These are phyloP conservation scores for Agrotis exclamationis DNA, from an alignment of 2,888 invertebrate species.

Conservation along the genomic window DNA sequence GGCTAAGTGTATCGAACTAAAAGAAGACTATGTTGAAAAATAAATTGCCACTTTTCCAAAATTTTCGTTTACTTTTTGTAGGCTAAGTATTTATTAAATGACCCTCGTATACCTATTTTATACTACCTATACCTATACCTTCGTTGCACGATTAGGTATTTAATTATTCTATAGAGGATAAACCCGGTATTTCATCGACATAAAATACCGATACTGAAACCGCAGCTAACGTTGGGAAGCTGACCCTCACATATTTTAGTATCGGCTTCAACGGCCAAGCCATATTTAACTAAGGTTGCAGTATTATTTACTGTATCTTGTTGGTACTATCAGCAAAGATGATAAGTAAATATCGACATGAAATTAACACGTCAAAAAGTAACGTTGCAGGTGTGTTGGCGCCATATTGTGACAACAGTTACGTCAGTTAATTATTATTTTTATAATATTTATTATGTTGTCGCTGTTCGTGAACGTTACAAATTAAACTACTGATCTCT, in stretches of 20 bases:
- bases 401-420: too few relatives aligned
- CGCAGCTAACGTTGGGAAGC: slow-evolving; percentile 8
- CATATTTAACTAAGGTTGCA: slow-evolving; percentile 11
- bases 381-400: too few relatives aligned
- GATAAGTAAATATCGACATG: neutral
- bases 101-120: neutral
- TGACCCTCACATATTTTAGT: slow-evolving; percentile 25
- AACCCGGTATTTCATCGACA: slow-evolving; percentile 3
- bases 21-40: too few relatives aligned
- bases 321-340: neutral
- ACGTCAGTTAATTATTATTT: too few relatives aligned
- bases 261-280: slow-evolving; percentile 5
- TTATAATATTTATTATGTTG: too few relatives aligned
- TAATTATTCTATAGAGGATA: neutral
- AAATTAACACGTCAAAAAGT: neutral
- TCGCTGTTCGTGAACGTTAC: too few relatives aligned
- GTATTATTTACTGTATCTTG: neutral
- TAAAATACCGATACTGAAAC: slow-evolving; percentile 24
- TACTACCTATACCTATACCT: too few relatives aligned
- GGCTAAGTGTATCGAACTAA: too few relatives aligned
- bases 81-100: too few relatives aligned
- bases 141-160: neutral
- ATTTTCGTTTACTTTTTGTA: too few relatives aligned
- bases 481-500: too few relatives aligned
- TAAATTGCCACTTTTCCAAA: too few relatives aligned